Evolutionary conservation across 2,888 invertebrate genomes (phyloP).

Genomic region (Graphium colonna): DNA sequence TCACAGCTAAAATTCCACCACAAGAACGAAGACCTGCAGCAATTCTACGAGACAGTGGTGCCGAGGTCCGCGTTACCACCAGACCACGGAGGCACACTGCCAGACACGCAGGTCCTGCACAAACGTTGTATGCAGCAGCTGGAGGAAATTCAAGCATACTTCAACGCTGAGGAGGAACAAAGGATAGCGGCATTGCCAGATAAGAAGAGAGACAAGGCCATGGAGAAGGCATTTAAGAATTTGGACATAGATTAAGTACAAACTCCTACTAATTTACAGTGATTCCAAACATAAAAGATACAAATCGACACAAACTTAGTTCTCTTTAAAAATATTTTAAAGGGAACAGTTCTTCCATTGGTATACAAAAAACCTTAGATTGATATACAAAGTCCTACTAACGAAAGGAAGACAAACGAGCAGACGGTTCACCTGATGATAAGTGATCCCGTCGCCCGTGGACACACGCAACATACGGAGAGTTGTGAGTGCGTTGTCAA

Average conservation of each 20-base stretch:
- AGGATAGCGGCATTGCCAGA: conserved; percentile 59
- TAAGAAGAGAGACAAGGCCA: conserved; percentile 72
- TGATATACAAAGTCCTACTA: too few species aligned
- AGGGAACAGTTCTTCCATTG: too few species aligned
- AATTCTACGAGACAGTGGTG: conserved; percentile 76
- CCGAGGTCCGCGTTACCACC: conserved; percentile 79
- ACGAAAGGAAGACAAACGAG: too few species aligned
- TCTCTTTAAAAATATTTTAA: too few species aligned
- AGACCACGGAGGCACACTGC: conserved; percentile 81
- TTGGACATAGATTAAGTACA: conserved; percentile 82
- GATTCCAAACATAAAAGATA: too few species aligned
- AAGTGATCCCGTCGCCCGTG: too few species aligned
- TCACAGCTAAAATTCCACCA: conserved; percentile 81
- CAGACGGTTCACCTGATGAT: too few species aligned
- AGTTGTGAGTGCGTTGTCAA: too few species aligned
- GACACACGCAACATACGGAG: too few species aligned
- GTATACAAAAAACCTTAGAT: too few species aligned
- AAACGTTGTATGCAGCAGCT: conserved; percentile 62
- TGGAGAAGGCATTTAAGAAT: conserved; percentile 86
- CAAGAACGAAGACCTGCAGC: conserved; percentile 74
- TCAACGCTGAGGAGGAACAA: conserved; percentile 65
- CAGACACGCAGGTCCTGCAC: conserved; percentile 66
- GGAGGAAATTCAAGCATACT: conserved; percentile 54
- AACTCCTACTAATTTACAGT: background rate
- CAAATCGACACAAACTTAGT: too few species aligned